Conservation (phyloP, 2,797 vertebrate species). For the Aplochiton taeniatus region DNA sequence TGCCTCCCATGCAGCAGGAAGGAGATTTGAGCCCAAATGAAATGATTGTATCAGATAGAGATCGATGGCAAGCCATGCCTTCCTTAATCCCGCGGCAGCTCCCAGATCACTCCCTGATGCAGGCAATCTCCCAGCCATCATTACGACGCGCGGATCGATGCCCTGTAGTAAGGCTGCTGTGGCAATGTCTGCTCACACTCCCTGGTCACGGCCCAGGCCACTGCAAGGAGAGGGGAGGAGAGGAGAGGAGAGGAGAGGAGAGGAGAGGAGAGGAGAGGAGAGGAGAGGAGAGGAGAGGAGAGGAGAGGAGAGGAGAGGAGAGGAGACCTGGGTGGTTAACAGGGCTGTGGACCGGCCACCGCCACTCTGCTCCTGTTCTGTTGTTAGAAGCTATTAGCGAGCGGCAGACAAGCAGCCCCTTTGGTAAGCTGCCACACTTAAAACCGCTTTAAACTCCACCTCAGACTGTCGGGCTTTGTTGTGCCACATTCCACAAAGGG, state of each 20-base stretch:
- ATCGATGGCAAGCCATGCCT: conserved; percentile 81
- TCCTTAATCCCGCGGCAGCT: conserved; percentile 76
- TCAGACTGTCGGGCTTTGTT: conserved; percentile 52
- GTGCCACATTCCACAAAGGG: conserved; percentile 50
- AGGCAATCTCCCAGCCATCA: conserved; percentile 80
- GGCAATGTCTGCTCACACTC: conserved; percentile 41
- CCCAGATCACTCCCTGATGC: conserved; percentile 71
- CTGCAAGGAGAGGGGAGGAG: conserved; percentile 2
- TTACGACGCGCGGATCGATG: conserved; percentile 73
- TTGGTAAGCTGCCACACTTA: conserved; percentile 32
- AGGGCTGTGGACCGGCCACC: background rate
- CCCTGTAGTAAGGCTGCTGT: conserved; percentile 49
- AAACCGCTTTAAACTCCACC: conserved; percentile 36
- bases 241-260: conserved; percentile 13
- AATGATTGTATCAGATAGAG: conserved; percentile 85
- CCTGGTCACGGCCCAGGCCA: conserved; percentile 48
- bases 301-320: background rate
- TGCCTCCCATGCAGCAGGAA: conserved; percentile 68
- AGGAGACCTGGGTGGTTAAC: background rate
- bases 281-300: background rate
- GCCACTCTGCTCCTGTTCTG: conserved; percentile 14
- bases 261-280: conserved; percentile 1
- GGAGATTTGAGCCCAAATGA: conserved; percentile 78
- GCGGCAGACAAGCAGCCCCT: conserved; percentile 43
- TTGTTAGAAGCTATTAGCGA: conserved; percentile 68